phyloP scores from a whole-genome alignment of 2,888 invertebrate genomes.

The Chymomyza fuscimana region DNA sequence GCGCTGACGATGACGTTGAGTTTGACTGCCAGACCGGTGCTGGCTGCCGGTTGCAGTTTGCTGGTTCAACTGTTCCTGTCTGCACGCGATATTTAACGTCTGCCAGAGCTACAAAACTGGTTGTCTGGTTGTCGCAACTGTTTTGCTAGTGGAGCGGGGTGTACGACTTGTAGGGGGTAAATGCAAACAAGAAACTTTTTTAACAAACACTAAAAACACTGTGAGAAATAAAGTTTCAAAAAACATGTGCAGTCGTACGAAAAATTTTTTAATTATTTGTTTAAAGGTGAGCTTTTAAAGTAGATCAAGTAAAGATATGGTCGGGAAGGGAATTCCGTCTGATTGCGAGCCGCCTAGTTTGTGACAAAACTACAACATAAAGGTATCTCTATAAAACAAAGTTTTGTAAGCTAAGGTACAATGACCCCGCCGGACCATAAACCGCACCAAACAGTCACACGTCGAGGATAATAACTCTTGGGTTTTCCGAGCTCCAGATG shows the following conservation, averaged over 20 bases:
- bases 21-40: slow-evolving; percentile 14
- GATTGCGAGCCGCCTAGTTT: too few relatives aligned
- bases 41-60: slow-evolving; percentile 14
- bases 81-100: slow-evolving; percentile 71
- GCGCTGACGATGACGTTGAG: slow-evolving; percentile 20
- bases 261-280: neutral
- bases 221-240: neutral
- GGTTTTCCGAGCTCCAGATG: too few relatives aligned
- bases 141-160: neutral
- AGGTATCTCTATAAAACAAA: too few relatives aligned
- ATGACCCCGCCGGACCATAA: too few relatives aligned
- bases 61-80: slow-evolving; percentile 43
- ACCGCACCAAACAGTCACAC: too few relatives aligned
- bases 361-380: too few relatives aligned
- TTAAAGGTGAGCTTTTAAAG: too few relatives aligned
- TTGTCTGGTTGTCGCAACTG: neutral
- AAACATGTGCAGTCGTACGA: neutral
- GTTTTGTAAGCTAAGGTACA: too few relatives aligned
- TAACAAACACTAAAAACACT: slow-evolving; percentile 17
- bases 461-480: too few relatives aligned
- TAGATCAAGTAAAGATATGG: too few relatives aligned
- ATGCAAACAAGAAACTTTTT: slow-evolving; percentile 62
- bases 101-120: slow-evolving; percentile 38
- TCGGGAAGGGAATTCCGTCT: too few relatives aligned
- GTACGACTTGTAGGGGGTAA: slow-evolving; percentile 50